Conservation (phyloP, 2,888 invertebrate species). For the Xestia xanthographa region DNA sequence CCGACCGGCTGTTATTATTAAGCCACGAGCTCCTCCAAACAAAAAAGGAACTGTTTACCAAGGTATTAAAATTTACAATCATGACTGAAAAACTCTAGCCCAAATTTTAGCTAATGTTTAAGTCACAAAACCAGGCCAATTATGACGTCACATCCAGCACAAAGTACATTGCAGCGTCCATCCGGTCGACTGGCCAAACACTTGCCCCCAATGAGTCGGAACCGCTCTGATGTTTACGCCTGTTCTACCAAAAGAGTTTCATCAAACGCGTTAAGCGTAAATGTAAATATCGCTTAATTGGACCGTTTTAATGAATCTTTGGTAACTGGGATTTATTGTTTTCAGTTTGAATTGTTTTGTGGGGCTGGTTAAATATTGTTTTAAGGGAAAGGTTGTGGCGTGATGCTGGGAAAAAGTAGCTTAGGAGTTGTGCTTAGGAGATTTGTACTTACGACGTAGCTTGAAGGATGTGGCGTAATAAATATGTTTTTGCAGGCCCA, state of each 20-base stretch:
- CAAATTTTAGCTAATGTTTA: not conserved
- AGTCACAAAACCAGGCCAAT: conserved; percentile 16
- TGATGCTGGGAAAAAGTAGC: not conserved
- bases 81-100: not conserved
- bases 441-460: not conserved
- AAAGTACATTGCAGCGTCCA: conserved; percentile 30
- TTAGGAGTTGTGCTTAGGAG: not conserved
- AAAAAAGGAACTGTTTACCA: not conserved
- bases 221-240: conserved; percentile 61
- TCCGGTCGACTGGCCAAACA: conserved; percentile 56
- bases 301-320: conserved; percentile 66
- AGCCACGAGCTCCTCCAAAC: too few relatives aligned
- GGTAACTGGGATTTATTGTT: conserved; percentile 61
- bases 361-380: conserved; percentile 41
- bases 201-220: conserved; percentile 62
- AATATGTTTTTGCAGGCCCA: not conserved
- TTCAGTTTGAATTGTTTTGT: conserved; percentile 61
- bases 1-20: too few relatives aligned
- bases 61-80: not conserved
- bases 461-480: not conserved
- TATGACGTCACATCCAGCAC: conserved; percentile 33
- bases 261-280: conserved; percentile 67
- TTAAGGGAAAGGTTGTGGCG: conserved; percentile 5
- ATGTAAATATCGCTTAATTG: conserved; percentile 69
- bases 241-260: conserved; percentile 64